These are phyloP conservation scores for Diadromus collaris DNA, from an alignment of 2,888 invertebrate species.

Conservation along the genomic window DNA sequence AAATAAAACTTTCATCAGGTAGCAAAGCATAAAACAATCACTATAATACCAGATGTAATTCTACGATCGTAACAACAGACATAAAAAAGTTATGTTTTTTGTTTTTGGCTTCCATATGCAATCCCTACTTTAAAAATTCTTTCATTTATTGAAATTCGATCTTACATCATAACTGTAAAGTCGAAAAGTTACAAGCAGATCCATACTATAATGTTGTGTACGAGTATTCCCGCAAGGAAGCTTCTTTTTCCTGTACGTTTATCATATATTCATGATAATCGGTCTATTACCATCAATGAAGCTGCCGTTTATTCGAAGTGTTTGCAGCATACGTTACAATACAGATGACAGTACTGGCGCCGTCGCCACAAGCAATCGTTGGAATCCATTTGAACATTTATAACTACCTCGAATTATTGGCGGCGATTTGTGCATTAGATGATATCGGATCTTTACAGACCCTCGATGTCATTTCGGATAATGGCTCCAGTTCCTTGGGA, in stretches of 20 bases:
- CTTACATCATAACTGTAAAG: conserved; percentile 5
- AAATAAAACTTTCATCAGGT: conserved; percentile 44
- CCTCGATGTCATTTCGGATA: conserved; percentile 88
- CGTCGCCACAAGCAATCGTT: conserved; percentile 44
- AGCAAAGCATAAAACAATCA: conserved; percentile 46
- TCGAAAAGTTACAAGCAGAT: conserved; percentile 14
- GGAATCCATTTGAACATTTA: conserved; percentile 26
- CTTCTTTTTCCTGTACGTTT: conserved; percentile 19
- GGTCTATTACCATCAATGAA: conserved; percentile 10
- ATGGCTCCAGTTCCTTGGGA: conserved; percentile 91
- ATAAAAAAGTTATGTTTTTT: conserved; percentile 7
- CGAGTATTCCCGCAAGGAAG: neutral
- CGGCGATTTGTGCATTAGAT: conserved; percentile 63
- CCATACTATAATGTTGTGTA: conserved; percentile 21
- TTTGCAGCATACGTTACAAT: neutral
- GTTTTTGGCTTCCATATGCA: conserved; percentile 4
- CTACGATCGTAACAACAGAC: conserved; percentile 3
- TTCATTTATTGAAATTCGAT: conserved; percentile 15
- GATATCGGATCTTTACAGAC: conserved; percentile 84
- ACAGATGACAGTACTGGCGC: conserved; percentile 55
- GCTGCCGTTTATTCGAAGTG: conserved; percentile 29
- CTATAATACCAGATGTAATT: conserved; percentile 9
- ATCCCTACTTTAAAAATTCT: neutral
- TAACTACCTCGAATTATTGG: conserved; percentile 69
- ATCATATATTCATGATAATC: conserved; percentile 16